Base-by-base conservation (phyloP, 2,888 invertebrate species). In the Harpalus rufipes region DNA sequence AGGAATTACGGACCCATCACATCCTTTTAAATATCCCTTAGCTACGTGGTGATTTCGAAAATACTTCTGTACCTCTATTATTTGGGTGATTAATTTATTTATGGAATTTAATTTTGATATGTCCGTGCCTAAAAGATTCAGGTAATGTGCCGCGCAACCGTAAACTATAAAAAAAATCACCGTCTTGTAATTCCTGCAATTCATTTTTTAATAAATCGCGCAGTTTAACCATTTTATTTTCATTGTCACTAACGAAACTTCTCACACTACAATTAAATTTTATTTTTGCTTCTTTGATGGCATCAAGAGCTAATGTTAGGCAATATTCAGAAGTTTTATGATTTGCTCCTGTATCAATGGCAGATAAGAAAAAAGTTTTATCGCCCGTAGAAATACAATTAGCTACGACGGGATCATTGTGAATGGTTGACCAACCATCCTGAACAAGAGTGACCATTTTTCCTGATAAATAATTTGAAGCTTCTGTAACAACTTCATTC, bases 171-270 rank as follows among this genome's bases (percentile, higher is more conserved):
- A n/a, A 83, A 51, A 78, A 80, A 16, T 83, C 78, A 83, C 18
- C 8, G 5, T 44, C 12, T n/a, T 82, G 8, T 14, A 12, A 8
- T 10, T 81, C 80, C 10, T 82, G 12, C 7, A 41, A 41, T 83
- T 51, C 41, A 39, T 83, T n/a, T 14, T 81, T 51, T 83, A 83
- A 80, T 12, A 8, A 32, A 25, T 25, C 39, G 18, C 83, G 81
- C 83, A 83, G 82, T 44, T 81, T 82, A 81, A 41, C 81, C 83
- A 83, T 83, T 59, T 81, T 81, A 10, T 25, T 41, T 76, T 80
- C 80, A 81, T 83, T 83, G 12, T 83, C 83, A 32, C 78, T 81
- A 8, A 83, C 83, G 16, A 83, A 83, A 41, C 83, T 83, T 83
- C 25, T 83, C 18, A 83, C 83, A n/a, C 6, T 39, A 51, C 83